Evolutionary conservation across 1,140 invertebrate genomes (phyloP), one percentile per base, ranked within the genome.

Genomic region (Neoseiulus cucumeris): DNA sequence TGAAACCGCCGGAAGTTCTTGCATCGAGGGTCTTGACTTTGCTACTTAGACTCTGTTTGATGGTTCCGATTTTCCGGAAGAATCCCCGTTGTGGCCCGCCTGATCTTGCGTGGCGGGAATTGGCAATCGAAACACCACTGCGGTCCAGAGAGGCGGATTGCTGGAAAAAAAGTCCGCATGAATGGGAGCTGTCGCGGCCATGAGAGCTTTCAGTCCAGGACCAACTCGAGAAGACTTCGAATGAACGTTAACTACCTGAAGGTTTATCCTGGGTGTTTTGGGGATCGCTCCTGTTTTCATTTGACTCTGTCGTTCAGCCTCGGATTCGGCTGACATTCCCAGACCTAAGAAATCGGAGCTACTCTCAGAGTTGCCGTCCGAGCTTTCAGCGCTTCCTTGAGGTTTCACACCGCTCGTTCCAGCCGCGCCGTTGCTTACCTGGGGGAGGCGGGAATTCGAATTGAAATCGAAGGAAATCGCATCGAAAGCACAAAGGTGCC

Each of bases 381-480:
- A 59, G 22, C 51, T 59, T 25, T 59, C 51, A 4, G 51, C 51
- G 51, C 51, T 59, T 5, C 51, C 51, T 9, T 59, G 51, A 29
- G 51, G 51, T 25, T 59, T 59, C 14, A 59, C 17, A 9, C 14
- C 4, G 51, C 25, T 17, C 14, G 51, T 17, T 14, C 14, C 45
- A 47, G 45, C 45, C 4, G 45, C 45, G 22, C 51, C 51, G 51
- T 59, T 59, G 51, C 33, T 59, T 14, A 59, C 17, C 51, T 59
- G 17, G 14, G 14, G 9, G 22, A 20, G 33, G 9, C 14, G 22
- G 18, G 18, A 47, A 47, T 44, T 44, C 14, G 45, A n/a, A n/a
- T n/a, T n/a, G n/a, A n/a, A n/a, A n/a, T n/a, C 33, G 33, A 39
- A 9, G 33, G 33, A 39, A 4, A 39, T 39, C 33, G n/a, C n/a